A percentile compares a stretch with the other conserved stretches of the same genome.
phyloP scores from a whole-genome alignment of 2,888 invertebrate species.

The Meghimatium bilineatum region DNA sequence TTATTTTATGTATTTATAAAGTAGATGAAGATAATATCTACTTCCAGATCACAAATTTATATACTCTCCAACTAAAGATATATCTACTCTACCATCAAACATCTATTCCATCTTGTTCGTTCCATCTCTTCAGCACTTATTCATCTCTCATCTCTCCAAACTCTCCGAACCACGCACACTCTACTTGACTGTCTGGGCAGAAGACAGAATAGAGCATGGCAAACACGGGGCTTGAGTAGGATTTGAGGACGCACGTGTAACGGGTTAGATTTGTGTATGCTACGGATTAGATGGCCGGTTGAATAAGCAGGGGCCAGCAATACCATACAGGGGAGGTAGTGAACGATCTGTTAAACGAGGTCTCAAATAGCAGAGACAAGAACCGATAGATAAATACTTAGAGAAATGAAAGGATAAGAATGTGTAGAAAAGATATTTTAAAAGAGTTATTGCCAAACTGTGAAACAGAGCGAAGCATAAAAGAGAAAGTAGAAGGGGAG shows the following conservation, averaged over 20 bases:
- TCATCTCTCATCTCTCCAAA: background rate
- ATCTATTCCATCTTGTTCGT: background rate
- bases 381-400: background rate
- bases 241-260: slow-evolving; percentile 18
- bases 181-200: background rate
- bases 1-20: too few relatives aligned
- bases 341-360: background rate
- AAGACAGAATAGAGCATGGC: slow-evolving; percentile 11
- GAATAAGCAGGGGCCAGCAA: background rate
- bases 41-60: too few relatives aligned
- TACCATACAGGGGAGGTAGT: background rate
- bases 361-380: background rate
- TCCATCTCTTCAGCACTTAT: background rate
- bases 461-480: too few relatives aligned
- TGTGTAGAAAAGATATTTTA: too few relatives aligned
- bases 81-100: background rate
- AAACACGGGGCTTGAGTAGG: slow-evolving; percentile 11
- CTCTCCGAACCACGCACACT: background rate
- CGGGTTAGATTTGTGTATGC: slow-evolving; percentile 9
- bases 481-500: too few relatives aligned
- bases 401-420: background rate
- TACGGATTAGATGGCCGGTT: slow-evolving; percentile 9
- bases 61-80: too few relatives aligned
- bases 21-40: too few relatives aligned
- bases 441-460: too few relatives aligned